These are phyloP conservation scores for Lepeophtheirus nordmannii DNA, from an alignment of 2,888 invertebrate genomes.

Conservation along the genomic window DNA sequence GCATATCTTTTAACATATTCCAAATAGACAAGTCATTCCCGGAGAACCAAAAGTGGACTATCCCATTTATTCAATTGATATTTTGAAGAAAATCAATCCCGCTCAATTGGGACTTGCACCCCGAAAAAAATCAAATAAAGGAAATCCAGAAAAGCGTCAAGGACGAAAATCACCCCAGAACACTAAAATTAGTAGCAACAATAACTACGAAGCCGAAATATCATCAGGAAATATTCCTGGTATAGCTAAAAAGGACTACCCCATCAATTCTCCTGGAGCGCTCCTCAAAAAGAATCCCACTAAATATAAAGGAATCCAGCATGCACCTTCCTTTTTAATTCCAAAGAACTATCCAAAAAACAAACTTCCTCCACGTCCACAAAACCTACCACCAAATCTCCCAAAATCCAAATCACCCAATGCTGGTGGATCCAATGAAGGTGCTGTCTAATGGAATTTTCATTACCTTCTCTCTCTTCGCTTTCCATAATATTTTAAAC, in stretches of 20 bases:
- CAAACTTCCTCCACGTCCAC: not conserved
- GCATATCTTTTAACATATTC: not conserved
- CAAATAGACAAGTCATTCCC: conserved; percentile 13
- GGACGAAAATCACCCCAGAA: not conserved
- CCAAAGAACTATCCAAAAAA: conserved; percentile 8
- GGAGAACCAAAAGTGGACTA: conserved; percentile 18
- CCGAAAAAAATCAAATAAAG: not conserved
- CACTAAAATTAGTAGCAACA: not conserved
- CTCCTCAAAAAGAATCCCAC: not conserved
- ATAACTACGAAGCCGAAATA: not conserved
- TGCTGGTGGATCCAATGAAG: not conserved
- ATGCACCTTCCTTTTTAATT: conserved; percentile 14
- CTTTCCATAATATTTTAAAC: no score
- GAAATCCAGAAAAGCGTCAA: not conserved
- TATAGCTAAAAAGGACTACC: conserved; percentile 10
- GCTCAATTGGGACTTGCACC: not conserved
- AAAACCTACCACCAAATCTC: not conserved
- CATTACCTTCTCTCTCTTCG: not conserved
- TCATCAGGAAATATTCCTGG: conserved; percentile 15
- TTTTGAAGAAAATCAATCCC: conserved; percentile 8
- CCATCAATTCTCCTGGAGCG: not conserved
- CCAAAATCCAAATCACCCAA: not conserved
- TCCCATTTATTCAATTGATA: conserved; percentile 9
- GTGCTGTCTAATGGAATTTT: not conserved
- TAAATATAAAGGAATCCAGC: not conserved